A percentile compares a stretch with the other conserved stretches of the same genome.
Conservation (phyloP, 2,888 invertebrate genomes). For the Leucophenga maculata region DNA sequence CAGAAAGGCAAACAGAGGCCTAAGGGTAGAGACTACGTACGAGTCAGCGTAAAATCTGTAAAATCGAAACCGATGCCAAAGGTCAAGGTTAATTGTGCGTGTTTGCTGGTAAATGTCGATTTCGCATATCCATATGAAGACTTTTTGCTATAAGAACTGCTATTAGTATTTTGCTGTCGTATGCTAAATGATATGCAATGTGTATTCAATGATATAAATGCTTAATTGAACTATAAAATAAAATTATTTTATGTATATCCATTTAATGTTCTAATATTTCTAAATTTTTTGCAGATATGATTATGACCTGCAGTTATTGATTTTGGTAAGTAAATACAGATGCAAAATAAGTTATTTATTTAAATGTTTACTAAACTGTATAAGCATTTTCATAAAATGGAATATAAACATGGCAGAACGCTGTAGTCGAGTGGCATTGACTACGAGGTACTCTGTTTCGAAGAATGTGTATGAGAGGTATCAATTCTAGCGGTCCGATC, state of each 20-base stretch:
- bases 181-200: background rate
- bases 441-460: too few species aligned
- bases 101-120: background rate
- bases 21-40: background rate
- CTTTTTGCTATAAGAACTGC: too few species aligned
- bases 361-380: too few species aligned
- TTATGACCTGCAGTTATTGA: background rate
- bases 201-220: background rate
- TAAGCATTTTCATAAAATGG: too few species aligned
- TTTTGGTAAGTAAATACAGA: background rate
- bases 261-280: background rate
- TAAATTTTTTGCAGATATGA: background rate
- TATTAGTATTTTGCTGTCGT: background rate
- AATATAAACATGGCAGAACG: too few species aligned
- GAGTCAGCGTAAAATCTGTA: too few species aligned
- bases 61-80: background rate
- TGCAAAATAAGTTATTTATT: too few species aligned
- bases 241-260: background rate
- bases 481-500: too few species aligned
- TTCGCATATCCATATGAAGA: too few species aligned
- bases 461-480: too few species aligned
- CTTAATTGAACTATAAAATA: background rate
- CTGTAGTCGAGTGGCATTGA: too few species aligned
- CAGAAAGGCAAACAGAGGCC: background rate
- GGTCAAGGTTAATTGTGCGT: constrained; percentile 15